Evolutionary conservation across 2,797 vertebrate species (phyloP).

Genomic region (Halcyon leucocephala): DNA sequence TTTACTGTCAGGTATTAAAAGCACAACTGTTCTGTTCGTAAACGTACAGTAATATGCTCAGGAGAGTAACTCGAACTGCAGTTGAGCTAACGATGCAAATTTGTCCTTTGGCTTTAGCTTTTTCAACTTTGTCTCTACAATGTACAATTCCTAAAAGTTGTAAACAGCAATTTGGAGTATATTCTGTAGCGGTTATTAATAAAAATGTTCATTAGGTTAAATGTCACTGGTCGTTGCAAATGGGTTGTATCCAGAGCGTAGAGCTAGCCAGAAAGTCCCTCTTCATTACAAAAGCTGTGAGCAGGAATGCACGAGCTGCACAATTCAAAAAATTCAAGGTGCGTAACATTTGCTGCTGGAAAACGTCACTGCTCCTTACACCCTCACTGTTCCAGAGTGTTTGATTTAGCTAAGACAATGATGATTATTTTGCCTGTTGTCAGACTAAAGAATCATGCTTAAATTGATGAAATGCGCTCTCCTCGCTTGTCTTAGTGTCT

Average conservation of each 20-base stretch:
- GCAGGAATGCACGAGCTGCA: neutral
- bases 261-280: neutral
- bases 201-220: neutral
- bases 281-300: neutral
- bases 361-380: neutral
- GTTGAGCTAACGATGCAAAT: neutral
- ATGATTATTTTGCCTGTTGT: neutral
- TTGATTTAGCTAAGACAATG: neutral
- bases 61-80: neutral
- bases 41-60: neutral
- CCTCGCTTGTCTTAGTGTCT: neutral
- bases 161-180: neutral
- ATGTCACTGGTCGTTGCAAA: neutral
- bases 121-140: neutral
- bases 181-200: neutral
- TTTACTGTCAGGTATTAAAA: neutral
- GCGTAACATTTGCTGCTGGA: neutral
- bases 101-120: neutral
- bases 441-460: neutral
- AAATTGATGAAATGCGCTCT: rapidly evolving
- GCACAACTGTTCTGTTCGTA: neutral
- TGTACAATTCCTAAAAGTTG: neutral
- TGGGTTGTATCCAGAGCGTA: neutral
- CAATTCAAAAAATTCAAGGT: neutral
- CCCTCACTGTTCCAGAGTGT: neutral